Base-by-base conservation (phyloP, 2,113 vertebrate genomes). In the Delphinus delphis region DNA sequence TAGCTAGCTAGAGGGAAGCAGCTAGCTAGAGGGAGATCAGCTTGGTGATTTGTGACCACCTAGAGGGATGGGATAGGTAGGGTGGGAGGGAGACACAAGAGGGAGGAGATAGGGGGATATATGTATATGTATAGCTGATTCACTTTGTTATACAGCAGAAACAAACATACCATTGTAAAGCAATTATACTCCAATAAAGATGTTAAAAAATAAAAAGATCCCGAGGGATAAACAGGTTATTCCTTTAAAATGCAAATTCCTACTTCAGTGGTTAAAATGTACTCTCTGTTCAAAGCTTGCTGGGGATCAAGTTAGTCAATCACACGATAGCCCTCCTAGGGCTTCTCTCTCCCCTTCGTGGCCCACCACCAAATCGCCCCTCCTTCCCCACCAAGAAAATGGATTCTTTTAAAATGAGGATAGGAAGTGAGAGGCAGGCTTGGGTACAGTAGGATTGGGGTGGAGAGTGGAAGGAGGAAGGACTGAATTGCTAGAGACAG, bases 181-280 rank as follows among this genome's bases (percentile, higher is more conserved):
- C 50, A 53, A 53, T 53, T 53, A 53, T 17, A 53, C 50, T 53
- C 50, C 50, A 53, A 17, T 53, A 53, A 53, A 53, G 14, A 53
- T 53, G 50, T 53, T 53, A 53, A 53, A 53, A 53, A 53, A 53
- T 14, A 53, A 53, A 53, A 53, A 53, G 25, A 70, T 60, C 33
- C 58, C 36, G 36, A 80, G 58, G 47, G 63, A 94, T 73, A 90
- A 94, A 25, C 2, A 41, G 79, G 20, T 38, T 96, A 41, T 91
- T 85, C 62, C 92, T 82, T 65, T 63, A 73, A 95, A 96, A 92
- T 81, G 74, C 60, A 95, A 77, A 55, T 33, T 58, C 7, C 62
- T n/a, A 2, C 31, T 67, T 82, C 3, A 15, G 36, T 25, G 17
- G 36, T 23, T 55, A 65, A n/a, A 67, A 17, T 38, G 28, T 50